Evolutionary conservation across 2,797 vertebrate species (phyloP).

Genomic region (Xenopus petersii): DNA sequence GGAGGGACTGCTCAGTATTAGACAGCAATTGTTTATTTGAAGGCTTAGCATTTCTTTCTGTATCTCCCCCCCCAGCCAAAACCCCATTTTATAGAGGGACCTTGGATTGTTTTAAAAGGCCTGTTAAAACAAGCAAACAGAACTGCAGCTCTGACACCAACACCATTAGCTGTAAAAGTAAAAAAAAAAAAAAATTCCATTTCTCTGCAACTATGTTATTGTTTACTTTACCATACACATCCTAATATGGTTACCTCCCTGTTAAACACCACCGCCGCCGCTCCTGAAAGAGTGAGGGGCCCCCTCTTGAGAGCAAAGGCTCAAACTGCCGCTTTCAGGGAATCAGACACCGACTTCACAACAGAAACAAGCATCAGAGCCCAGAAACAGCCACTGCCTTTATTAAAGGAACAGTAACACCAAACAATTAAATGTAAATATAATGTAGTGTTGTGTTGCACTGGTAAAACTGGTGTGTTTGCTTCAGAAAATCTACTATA

Average conservation of each 20-base stretch:
- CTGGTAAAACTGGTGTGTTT: no score
- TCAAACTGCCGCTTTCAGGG: conserved; percentile 75
- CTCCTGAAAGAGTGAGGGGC: conserved; percentile 73
- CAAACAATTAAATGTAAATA: no score
- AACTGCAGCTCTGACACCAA: conserved; percentile 79
- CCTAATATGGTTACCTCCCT: conserved; percentile 96
- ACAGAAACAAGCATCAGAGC: neutral
- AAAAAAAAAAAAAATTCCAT: conserved; percentile 73
- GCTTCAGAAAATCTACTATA: no score
- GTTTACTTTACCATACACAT: conserved; percentile 94
- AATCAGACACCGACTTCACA: conserved; percentile 87
- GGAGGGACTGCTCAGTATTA: conserved; percentile 5
- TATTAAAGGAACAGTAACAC: no score
- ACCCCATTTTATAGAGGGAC: conserved; percentile 15
- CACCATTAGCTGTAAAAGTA: conserved; percentile 73
- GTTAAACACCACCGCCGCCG: conserved; percentile 63
- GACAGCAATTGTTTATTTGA: conserved; percentile 36
- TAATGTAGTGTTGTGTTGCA: no score
- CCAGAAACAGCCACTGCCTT: neutral
- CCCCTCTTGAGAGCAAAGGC: conserved; percentile 72
- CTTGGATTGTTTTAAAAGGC: conserved; percentile 45
- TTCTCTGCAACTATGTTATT: conserved; percentile 92
- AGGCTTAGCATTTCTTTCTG: conserved; percentile 25
- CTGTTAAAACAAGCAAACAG: conserved; percentile 67
- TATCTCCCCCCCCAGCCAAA: conserved; percentile 10